Percentiles rank a stretch among this genome's conserved stretches.
These are phyloP conservation scores for Manacus vitellinus DNA, from an alignment of 2,113 vertebrate species.

Conservation along the genomic window DNA sequence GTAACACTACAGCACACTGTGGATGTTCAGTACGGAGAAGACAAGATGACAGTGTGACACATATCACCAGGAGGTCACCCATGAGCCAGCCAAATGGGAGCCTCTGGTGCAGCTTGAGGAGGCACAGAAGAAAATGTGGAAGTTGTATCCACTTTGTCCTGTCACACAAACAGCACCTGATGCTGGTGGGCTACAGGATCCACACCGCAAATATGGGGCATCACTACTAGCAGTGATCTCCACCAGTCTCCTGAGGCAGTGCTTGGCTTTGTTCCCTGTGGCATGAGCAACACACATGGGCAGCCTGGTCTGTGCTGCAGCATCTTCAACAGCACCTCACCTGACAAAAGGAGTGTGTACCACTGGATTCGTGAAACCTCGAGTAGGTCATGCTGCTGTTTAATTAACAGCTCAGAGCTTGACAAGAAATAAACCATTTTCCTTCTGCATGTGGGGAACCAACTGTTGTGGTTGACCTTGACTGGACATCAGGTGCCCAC, in stretches of 20 bases:
- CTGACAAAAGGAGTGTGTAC: background rate
- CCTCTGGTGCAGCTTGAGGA: background rate
- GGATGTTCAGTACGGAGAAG: background rate
- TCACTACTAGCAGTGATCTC: rapidly evolving
- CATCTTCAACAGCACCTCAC: background rate
- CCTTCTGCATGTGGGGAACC: background rate
- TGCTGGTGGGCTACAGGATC: background rate
- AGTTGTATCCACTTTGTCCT: background rate
- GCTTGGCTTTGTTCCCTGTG: background rate
- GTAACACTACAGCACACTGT: rapidly evolving
- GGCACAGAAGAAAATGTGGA: background rate
- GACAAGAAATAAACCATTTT: background rate
- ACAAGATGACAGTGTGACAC: background rate
- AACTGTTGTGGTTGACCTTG: background rate
- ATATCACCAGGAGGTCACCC: background rate
- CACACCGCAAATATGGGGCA: background rate
- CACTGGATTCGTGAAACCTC: background rate
- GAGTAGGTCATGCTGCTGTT: background rate
- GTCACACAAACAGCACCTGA: background rate
- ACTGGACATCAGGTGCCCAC: background rate
- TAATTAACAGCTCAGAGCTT: background rate
- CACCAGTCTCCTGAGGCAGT: background rate
- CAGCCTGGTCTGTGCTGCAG: background rate
- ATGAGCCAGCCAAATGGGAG: background rate
- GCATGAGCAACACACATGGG: rapidly evolving